These are phyloP conservation scores for Aratinga solstitialis DNA, from an alignment of 2,797 vertebrate species.

Conservation along the genomic window DNA sequence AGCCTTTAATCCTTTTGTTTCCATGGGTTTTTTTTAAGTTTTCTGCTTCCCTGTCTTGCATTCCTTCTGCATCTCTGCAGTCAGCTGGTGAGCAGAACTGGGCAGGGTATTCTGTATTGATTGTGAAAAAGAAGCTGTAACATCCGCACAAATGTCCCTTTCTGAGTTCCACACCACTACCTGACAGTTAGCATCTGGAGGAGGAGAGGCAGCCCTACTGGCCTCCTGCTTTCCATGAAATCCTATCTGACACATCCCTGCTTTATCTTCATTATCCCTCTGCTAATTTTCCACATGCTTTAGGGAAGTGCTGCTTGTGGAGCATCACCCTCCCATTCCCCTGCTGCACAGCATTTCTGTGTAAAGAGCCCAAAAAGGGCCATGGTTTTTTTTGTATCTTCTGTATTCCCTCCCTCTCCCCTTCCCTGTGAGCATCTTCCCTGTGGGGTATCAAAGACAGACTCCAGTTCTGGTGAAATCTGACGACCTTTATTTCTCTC, in stretches of 20 bases:
- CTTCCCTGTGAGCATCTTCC: not conserved
- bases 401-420: not conserved
- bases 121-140: not conserved
- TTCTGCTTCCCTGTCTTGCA: not conserved
- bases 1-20: not conserved
- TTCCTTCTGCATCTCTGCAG: not conserved
- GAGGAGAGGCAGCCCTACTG: not conserved
- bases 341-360: not conserved
- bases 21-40: rapidly evolving
- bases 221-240: not conserved
- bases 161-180: rapidly evolving
- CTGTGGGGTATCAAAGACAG: too few species aligned
- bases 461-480: too few species aligned
- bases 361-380: not conserved
- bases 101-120: rapidly evolving
- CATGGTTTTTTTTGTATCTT: not conserved
- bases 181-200: not conserved
- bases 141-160: not conserved
- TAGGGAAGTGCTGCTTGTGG: not conserved
- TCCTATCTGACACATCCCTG: not conserved
- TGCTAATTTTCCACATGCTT: not conserved
- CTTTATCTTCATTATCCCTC: not conserved
- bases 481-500: too few species aligned
- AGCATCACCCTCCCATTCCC: rapidly evolving
- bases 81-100: not conserved